Evolutionary conservation across 2,888 invertebrate genomes (phyloP), one percentile per base, ranked within the genome.

Genomic region (Sacculina carcini): DNA sequence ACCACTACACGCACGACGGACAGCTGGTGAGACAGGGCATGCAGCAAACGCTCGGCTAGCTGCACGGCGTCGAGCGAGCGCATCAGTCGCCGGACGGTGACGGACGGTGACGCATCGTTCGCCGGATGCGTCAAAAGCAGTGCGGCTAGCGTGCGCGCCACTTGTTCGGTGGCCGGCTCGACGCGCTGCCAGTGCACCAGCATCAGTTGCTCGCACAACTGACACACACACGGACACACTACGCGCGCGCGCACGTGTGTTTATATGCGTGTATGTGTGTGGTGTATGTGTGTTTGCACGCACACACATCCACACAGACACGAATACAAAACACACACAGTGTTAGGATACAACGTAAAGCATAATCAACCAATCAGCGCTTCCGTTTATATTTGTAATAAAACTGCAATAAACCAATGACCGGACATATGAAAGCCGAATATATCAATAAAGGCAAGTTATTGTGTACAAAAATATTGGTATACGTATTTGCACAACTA

Each of bases 61-160:
- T 48, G 32, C 9, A 42, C 51, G n/a, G 55, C 56, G 21, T 50
- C 54, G 2, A 52, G 48, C 3, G 52, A 39, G 4, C 48, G 28
- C 10, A 51, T 48, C 16, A 55, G 55, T 21, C 51, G 53, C 47
- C 54, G 55, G 1, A 51, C 50, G 12, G 54, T 28, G 34, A 32
- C 39, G 36, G 53, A 52, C 12, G 56, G 53, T 10, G 54, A 48
- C 26, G 50, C 31, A 6, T 55, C 51, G 16, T 55, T 55, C 14
- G 28, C 1, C 7, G 28, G 9, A 2, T 26, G 1, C 10, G 26
- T 9, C 42, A 28, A 42, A n/a, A 42, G 42, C 3, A 16, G 16
- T 28, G 28, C 16, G 26, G 28, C 42, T 28, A 42, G 42, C 3
- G 16, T 28, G 28, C 42, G 42, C 26, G 42, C 26, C 42, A 42